Evolutionary conservation across 2,888 invertebrate species (phyloP).

Genomic region (Hipparchia semele): DNA sequence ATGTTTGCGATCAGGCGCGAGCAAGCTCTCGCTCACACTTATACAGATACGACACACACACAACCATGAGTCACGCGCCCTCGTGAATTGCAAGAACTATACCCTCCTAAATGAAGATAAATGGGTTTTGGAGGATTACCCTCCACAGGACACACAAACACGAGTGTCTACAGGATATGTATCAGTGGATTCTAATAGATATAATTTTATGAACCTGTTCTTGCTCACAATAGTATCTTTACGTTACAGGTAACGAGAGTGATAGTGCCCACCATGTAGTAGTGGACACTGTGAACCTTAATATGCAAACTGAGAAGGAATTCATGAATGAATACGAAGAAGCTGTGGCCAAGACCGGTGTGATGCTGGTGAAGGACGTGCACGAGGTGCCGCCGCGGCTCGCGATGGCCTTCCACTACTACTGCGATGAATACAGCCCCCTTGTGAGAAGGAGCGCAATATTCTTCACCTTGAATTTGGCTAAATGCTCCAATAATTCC

Average conservation of each 20-base stretch:
- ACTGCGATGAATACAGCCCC: constrained; percentile 77
- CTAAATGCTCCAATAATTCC: constrained; percentile 55
- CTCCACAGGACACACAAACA: too few relatives aligned
- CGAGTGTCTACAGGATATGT: too few relatives aligned
- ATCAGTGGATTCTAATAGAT: too few relatives aligned
- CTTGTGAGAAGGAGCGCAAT: constrained; percentile 71
- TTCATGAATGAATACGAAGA: constrained; percentile 60
- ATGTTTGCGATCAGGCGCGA: neutral
- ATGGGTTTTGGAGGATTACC: too few relatives aligned
- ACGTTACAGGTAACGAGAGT: constrained; percentile 60
- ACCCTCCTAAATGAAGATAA: too few relatives aligned
- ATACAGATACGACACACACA: too few relatives aligned
- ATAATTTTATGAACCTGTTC: too few relatives aligned
- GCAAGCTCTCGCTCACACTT: too few relatives aligned
- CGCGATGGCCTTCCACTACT: constrained; percentile 79
- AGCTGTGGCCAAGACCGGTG: constrained; percentile 61
- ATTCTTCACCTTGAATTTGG: constrained; percentile 72
- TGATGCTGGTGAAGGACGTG: constrained; percentile 68
- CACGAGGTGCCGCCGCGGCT: constrained; percentile 65
- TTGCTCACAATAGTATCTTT: too few relatives aligned
- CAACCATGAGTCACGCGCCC: too few relatives aligned
- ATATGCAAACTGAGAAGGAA: constrained; percentile 61
- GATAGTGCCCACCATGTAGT: constrained; percentile 53
- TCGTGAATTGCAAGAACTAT: too few relatives aligned
- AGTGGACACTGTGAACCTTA: constrained; percentile 56